Percentiles rank a stretch among this genome's conserved stretches.
Evolutionary conservation across 2,797 vertebrate genomes (phyloP).

Genomic region (Enteromius mattozi): DNA sequence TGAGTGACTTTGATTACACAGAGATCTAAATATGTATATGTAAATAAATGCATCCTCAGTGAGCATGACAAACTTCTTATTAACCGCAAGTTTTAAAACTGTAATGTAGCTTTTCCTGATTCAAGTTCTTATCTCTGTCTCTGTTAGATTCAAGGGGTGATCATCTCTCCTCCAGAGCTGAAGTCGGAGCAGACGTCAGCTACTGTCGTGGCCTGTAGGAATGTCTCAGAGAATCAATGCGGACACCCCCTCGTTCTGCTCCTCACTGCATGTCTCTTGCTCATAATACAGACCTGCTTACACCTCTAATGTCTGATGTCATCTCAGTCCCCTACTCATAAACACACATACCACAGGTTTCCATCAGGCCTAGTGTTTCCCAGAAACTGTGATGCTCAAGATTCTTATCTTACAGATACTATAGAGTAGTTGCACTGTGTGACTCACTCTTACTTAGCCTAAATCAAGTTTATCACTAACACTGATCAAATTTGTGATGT

Average conservation of each 20-base stretch:
- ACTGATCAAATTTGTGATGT: not conserved
- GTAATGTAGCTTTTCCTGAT: not conserved
- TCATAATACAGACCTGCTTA: constrained; percentile 19
- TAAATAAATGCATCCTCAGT: not conserved
- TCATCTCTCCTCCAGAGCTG: constrained; percentile 80
- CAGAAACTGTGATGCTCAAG: not conserved
- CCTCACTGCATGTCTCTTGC: constrained; percentile 14
- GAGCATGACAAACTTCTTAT: not conserved
- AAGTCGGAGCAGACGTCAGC: constrained; percentile 66
- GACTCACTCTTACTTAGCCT: not conserved
- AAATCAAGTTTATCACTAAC: constrained; percentile 11
- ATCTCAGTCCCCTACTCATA: constrained; percentile 6
- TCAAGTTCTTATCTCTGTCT: constrained; percentile 1
- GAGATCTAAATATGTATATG: not conserved
- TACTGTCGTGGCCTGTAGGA: constrained; percentile 44
- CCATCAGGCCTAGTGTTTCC: not conserved
- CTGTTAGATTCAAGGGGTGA: constrained; percentile 84
- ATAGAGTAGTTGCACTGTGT: not conserved
- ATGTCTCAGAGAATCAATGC: constrained; percentile 20
- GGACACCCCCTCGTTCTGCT: constrained; percentile 1
- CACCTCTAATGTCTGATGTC: constrained; percentile 12
- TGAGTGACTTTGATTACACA: constrained; percentile 69
- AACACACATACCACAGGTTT: not conserved
- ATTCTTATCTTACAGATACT: not conserved
- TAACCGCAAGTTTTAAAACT: not conserved